Conservation (phyloP, 1,140 invertebrate species). For the Cataglyphis hispanica region DNA sequence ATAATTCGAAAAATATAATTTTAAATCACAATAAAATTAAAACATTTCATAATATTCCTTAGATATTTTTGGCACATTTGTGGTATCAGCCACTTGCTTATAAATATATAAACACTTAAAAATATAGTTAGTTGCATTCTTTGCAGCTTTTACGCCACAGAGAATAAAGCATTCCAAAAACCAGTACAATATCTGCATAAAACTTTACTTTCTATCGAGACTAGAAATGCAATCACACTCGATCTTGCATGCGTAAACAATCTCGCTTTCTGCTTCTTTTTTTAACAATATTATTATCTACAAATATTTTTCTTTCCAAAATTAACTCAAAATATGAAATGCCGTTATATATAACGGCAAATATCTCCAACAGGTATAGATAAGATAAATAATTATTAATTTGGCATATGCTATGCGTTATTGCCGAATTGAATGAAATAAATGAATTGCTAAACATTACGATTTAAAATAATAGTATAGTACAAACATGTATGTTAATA, state of each 20-base stretch:
- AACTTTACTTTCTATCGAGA: conserved; percentile 74
- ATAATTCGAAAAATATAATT: conserved; percentile 2
- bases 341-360: background rate
- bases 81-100: background rate
- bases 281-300: background rate
- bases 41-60: background rate
- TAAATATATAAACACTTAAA: background rate
- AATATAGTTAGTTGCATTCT: background rate
- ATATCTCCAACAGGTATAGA: background rate
- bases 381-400: background rate
- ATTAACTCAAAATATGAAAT: background rate
- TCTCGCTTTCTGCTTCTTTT: background rate
- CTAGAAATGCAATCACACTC: conserved; percentile 9
- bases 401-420: background rate
- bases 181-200: conserved; percentile 45
- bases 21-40: too few relatives aligned
- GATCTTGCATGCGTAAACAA: background rate
- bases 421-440: conserved; percentile 49
- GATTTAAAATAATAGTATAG: conserved; percentile 74
- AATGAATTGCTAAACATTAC: conserved; percentile 53
- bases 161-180: conserved; percentile 55
- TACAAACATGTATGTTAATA: conserved; percentile 28
- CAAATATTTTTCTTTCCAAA: conserved; percentile 10
- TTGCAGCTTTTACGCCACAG: background rate
- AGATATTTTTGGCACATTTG: background rate